These are phyloP conservation scores for Cheilosia vernalis DNA, from an alignment of 2,888 invertebrate species.

Conservation along the genomic window DNA sequence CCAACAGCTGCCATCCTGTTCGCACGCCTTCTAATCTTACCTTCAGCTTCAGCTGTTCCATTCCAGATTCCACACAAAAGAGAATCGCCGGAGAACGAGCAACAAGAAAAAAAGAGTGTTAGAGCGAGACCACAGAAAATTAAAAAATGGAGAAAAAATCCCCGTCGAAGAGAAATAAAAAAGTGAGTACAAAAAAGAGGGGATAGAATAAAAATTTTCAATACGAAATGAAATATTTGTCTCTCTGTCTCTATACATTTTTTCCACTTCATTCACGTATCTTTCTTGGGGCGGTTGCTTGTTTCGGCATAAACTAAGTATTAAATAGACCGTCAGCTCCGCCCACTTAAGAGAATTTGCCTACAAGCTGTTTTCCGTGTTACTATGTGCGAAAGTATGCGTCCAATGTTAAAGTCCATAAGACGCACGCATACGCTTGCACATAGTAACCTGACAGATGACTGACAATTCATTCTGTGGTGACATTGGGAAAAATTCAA, in stretches of 20 bases:
- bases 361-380: too few relatives aligned
- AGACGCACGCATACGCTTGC: too few relatives aligned
- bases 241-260: slow-evolving; percentile 24
- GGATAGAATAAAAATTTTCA: slow-evolving; percentile 24
- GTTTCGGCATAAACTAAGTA: too few relatives aligned
- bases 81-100: slow-evolving; percentile 24
- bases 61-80: slow-evolving; percentile 11
- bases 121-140: slow-evolving; percentile 3
- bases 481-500: too few relatives aligned
- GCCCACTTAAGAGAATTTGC: too few relatives aligned
- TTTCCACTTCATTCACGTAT: slow-evolving; percentile 60
- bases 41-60: slow-evolving; percentile 65
- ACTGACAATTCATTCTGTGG: too few relatives aligned
- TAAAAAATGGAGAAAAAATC: slow-evolving; percentile 58
- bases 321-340: too few relatives aligned
- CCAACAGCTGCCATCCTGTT: slow-evolving; percentile 7
- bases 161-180: slow-evolving; percentile 63
- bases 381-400: too few relatives aligned
- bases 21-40: slow-evolving; percentile 21
- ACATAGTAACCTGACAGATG: too few relatives aligned
- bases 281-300: slow-evolving; percentile 30
- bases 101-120: slow-evolving; percentile 29
- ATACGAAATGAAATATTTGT: slow-evolving; percentile 37
- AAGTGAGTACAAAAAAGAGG: slow-evolving; percentile 41
- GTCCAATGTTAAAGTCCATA: too few relatives aligned